Evolutionary conservation across 2,113 vertebrate species (phyloP).

Genomic region (Perca flavescens): DNA sequence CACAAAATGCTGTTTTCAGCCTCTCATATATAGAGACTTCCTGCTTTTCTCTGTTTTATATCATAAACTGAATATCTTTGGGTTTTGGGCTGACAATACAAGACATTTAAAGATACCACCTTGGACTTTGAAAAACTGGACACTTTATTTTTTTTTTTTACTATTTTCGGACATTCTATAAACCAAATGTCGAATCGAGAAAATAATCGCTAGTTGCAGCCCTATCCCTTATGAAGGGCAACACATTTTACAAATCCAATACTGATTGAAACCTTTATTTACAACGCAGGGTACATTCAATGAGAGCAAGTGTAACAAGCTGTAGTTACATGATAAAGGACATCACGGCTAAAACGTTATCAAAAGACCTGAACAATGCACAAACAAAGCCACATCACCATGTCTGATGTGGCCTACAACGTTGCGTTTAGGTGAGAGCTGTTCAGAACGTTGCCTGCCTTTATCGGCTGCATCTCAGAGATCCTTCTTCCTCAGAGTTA

Average conservation of each 20-base stretch:
- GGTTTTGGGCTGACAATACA: too few species aligned
- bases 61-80: too few species aligned
- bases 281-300: background rate
- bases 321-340: background rate
- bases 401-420: constrained; percentile 3
- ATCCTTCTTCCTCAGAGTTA: constrained; percentile 72
- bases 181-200: too few species aligned
- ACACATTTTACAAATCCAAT: background rate
- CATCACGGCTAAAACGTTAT: background rate
- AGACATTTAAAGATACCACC: too few species aligned
- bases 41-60: too few species aligned
- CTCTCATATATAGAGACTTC: too few species aligned
- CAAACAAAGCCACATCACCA: constrained; percentile 24
- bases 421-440: constrained; percentile 41
- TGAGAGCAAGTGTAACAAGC: background rate
- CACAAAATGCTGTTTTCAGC: too few species aligned
- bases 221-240: too few species aligned
- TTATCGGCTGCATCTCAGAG: constrained; percentile 74
- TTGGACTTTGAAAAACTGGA: too few species aligned
- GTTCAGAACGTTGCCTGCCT: constrained; percentile 31
- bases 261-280: background rate
- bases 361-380: background rate
- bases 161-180: too few species aligned
- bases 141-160: too few species aligned
- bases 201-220: too few species aligned